Evolutionary conservation across 2,113 vertebrate genomes (phyloP), one percentile per base, ranked within the genome.

Genomic region (Dasypus novemcinctus): DNA sequence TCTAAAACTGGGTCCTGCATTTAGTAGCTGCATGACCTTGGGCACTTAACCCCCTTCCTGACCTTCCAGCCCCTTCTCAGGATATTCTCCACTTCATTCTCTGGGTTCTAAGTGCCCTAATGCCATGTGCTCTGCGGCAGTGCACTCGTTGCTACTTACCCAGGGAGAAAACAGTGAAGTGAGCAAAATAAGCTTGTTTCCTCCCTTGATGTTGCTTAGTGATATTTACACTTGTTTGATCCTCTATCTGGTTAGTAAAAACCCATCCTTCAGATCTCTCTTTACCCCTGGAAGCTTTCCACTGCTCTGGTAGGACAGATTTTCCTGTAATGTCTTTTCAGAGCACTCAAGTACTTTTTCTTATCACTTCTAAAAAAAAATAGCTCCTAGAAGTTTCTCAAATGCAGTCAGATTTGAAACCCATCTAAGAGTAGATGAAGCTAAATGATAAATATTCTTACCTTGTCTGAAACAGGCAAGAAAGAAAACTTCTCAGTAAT

Each of bases 381-480:
- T 10, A 36, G 13, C 14, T 63, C 27, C 18, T 66, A 69, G 7
- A 18, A 90, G 21, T 68, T 52, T 87, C 25, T 95, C 69, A 74
- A 5, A 82, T 10, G 23, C 14, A 36, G 1, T 14, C 11, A 33
- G 54, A 75, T 52, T 63, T 64, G 23, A 72, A n/a, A 63, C 31
- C 20, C 74, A 89, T 66, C 31, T 92, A 38, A 57, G 84, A 78
- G 52, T 33, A 87, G 23, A 80, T 76, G n/a, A 81, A 84, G 36
- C 7, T 76, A 68, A 93, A 29, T 10, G 81, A 15, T 12, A 75
- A 78, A 59, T 57, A 25, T 3, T 85, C 17, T 86, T 69, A 66
- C 21, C 82, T 76, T 11, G 33, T n/a, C 15, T 36, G 66, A 95
- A 85, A 75, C 15, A 59, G 49, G 12, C 29, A 81, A 76, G 49